Percentiles rank a stretch among this genome's conserved stretches.
Evolutionary conservation across 2,888 invertebrate species (phyloP).

Genomic region (Antheraea yamamai): DNA sequence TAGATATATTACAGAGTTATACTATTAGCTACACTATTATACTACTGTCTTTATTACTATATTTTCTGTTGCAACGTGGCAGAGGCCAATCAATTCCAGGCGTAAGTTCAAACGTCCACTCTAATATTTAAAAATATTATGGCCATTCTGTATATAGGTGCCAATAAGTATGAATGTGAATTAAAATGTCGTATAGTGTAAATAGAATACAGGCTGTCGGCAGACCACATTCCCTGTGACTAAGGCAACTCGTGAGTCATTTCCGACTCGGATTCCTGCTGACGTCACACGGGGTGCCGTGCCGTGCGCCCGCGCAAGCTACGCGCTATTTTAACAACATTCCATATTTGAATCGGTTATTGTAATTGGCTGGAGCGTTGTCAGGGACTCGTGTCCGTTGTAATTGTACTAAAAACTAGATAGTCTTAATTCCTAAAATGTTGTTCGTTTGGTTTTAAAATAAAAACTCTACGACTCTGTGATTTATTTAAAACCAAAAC

Average conservation of each 20-base stretch:
- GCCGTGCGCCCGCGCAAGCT: constrained; percentile 46
- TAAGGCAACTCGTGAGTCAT: constrained; percentile 59
- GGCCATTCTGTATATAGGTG: not conserved
- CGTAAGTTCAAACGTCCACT: too few relatives aligned
- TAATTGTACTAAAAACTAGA: not conserved
- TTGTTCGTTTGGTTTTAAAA: not conserved
- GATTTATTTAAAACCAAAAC: not conserved
- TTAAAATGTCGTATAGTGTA: constrained; percentile 19
- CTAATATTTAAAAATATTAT: not conserved
- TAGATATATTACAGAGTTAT: too few relatives aligned
- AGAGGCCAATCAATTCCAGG: too few relatives aligned
- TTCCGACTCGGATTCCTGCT: constrained; percentile 67
- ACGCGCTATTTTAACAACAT: constrained; percentile 58
- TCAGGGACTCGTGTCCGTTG: not conserved
- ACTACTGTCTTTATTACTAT: too few relatives aligned
- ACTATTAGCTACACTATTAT: too few relatives aligned
- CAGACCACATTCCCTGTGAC: constrained; percentile 39
- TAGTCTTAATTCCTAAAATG: not conserved
- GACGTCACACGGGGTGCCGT: constrained; percentile 68
- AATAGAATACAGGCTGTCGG: constrained; percentile 16
- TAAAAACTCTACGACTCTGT: not conserved
- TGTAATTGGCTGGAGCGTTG: constrained; percentile 29
- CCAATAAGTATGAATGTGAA: not conserved
- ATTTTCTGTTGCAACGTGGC: too few relatives aligned
- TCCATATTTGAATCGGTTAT: constrained; percentile 49